Percentiles rank a stretch among this genome's conserved stretches.
These are phyloP conservation scores for Lithophane ornitopus DNA, from an alignment of 2,888 invertebrate species.

Conservation along the genomic window DNA sequence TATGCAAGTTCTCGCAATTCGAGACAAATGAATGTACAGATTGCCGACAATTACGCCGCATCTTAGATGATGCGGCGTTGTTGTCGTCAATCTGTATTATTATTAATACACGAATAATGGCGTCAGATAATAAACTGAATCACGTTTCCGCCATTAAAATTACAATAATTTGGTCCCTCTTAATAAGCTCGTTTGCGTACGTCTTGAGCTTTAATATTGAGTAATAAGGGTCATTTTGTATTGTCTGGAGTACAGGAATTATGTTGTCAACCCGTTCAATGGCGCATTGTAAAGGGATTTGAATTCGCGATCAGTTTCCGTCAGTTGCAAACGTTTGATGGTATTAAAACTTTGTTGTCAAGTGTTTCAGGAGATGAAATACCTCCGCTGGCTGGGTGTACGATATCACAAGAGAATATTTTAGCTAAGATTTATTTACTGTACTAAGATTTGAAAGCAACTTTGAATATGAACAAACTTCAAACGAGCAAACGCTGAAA, in stretches of 20 bases:
- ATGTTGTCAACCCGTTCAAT: conserved; percentile 58
- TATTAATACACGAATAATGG: conserved; percentile 51
- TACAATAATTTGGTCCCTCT: conserved; percentile 66
- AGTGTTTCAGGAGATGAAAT: conserved; percentile 55
- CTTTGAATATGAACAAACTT: not conserved
- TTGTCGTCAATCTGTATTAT: no score
- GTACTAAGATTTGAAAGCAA: not conserved
- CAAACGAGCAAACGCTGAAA: not conserved
- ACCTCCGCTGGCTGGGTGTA: conserved; percentile 3
- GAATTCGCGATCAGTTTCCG: conserved; percentile 58
- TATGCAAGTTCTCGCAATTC: conserved; percentile 15
- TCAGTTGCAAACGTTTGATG: conserved; percentile 66
- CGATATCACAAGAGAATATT: conserved; percentile 12
- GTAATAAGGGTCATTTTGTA: conserved; percentile 47
- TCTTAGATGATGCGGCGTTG: no score
- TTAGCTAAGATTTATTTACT: not conserved
- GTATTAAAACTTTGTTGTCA: conserved; percentile 70
- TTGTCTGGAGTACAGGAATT: conserved; percentile 29
- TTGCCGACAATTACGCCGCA: conserved; percentile 25
- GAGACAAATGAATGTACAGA: conserved; percentile 40
- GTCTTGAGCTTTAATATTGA: conserved; percentile 9
- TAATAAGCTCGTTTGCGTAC: conserved; percentile 49
- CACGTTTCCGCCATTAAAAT: conserved; percentile 63
- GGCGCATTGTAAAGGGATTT: conserved; percentile 66
- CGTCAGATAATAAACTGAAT: conserved; percentile 56